Conservation (phyloP, 1,140 invertebrate genomes). For the Sinella curviseta region DNA sequence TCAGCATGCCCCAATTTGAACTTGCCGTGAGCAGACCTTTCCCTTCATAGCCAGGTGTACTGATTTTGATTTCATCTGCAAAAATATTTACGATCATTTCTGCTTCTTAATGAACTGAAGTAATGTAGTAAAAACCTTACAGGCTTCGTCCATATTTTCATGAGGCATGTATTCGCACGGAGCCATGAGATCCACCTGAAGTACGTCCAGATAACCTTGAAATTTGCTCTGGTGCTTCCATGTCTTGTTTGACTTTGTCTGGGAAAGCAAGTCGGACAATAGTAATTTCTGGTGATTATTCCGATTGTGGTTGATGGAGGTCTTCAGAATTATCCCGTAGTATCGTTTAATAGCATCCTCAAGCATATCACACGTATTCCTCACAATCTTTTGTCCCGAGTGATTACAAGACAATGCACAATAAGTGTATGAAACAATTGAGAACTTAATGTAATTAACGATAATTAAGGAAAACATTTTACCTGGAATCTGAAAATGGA, state of each 20-base stretch:
- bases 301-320: background rate
- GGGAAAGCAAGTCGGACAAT: constrained; percentile 4
- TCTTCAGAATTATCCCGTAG: constrained; percentile 51
- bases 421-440: background rate
- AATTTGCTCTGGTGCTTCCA: constrained; percentile 50
- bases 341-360: constrained; percentile 62
- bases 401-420: background rate
- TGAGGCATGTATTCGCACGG: constrained; percentile 63
- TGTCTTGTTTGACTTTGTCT: constrained; percentile 42
- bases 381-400: constrained; percentile 51
- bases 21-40: constrained; percentile 52
- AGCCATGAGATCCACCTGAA: constrained; percentile 59
- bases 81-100: constrained; percentile 53
- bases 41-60: constrained; percentile 52
- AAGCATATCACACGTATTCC: constrained; percentile 60
- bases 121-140: constrained; percentile 57
- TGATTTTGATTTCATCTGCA: constrained; percentile 58
- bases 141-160: constrained; percentile 70
- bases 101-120: constrained; percentile 28
- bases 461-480: background rate
- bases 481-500: constrained; percentile 50
- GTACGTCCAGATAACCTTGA: constrained; percentile 54
- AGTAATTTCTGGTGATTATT: background rate
- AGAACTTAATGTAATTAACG: background rate
- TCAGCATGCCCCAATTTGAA: constrained; percentile 45